Base-by-base conservation (phyloP, 2,888 invertebrate species). In the Teleogryllus oceanicus region DNA sequence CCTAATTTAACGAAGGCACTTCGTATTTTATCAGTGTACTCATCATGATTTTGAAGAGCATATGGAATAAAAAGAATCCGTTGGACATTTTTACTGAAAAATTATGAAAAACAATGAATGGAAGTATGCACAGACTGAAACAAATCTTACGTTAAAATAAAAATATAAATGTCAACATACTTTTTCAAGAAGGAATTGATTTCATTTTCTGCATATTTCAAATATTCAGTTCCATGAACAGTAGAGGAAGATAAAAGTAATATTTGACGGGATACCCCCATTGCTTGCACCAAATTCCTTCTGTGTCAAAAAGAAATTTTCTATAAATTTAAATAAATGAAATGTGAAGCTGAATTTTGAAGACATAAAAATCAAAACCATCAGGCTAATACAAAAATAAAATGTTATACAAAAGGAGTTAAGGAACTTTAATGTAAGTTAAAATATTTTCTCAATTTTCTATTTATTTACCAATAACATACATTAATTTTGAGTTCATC, bases 61-160 rank as follows among this genome's bases (percentile, higher is more conserved):
- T 93, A 95, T 0, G 95, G 94, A 50, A 95, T 87, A 86, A 95
- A 95, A 12, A 94, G 86, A 78, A 95, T 85, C 76, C 91, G 90
- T 75, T 88, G 88, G 0, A 93, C 91, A 83, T 90, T 89, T 84
- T 91, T 91, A 82, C 94, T 94, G 86, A 79, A 90, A 51, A 78
- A 74, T 81, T 79, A 83, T 80, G 81, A 78, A 76, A 78, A 79
- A 16, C n/a, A 74, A 74, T 24, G 74, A 76, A 78, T 76, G 13
- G 21, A 37, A 75, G 78, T 50, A 81, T 77, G 78, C 21, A 77
- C 79, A 81, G 76, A 76, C 77, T 76, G 81, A 75, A 74, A 74
- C 76, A 77, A 82, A 80, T 78, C 80, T 82, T 82, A 49, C 49
- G 21, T 21, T 13, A 5, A 49, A 11, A 50, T 74, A 20, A 20